phyloP scores from a whole-genome alignment of 2,797 vertebrate species.

The Sebastes paucispinis region DNA sequence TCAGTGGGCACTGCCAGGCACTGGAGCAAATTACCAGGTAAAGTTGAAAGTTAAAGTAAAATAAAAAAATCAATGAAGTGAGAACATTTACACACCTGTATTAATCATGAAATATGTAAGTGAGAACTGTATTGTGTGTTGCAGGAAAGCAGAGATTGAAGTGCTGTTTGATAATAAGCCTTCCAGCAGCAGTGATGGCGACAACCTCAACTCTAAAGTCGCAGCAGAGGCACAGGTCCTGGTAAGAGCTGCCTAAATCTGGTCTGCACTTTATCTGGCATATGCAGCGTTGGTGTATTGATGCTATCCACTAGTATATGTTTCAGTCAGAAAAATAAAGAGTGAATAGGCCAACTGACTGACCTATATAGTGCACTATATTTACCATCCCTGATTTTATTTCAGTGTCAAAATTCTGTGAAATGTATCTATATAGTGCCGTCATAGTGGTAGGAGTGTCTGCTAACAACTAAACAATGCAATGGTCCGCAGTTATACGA shows the following conservation, averaged over 20 bases:
- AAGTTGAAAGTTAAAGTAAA: neutral
- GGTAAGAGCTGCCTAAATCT: conserved; percentile 63
- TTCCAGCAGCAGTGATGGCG: conserved; percentile 32
- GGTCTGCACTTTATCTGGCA: neutral
- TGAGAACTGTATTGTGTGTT: conserved; percentile 21
- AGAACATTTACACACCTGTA: neutral
- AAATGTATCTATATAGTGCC: neutral
- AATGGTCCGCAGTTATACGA: neutral
- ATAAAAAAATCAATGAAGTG: neutral
- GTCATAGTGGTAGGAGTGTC: neutral
- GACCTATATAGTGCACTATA: neutral
- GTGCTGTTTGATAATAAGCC: conserved; percentile 69
- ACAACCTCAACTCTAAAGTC: conserved; percentile 33
- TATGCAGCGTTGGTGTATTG: neutral
- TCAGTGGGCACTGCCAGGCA: conserved; percentile 62
- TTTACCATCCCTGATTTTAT: neutral
- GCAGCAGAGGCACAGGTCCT: conserved; percentile 79
- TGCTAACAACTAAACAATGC: neutral
- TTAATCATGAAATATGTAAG: neutral
- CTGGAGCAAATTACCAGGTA: conserved; percentile 78
- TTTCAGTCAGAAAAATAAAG: neutral
- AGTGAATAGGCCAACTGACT: neutral
- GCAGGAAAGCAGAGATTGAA: conserved; percentile 80
- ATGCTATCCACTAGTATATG: neutral
- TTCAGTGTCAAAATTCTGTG: neutral